Evolutionary conservation across 2,797 vertebrate genomes (phyloP).

Genomic region (Clamator glandarius): DNA sequence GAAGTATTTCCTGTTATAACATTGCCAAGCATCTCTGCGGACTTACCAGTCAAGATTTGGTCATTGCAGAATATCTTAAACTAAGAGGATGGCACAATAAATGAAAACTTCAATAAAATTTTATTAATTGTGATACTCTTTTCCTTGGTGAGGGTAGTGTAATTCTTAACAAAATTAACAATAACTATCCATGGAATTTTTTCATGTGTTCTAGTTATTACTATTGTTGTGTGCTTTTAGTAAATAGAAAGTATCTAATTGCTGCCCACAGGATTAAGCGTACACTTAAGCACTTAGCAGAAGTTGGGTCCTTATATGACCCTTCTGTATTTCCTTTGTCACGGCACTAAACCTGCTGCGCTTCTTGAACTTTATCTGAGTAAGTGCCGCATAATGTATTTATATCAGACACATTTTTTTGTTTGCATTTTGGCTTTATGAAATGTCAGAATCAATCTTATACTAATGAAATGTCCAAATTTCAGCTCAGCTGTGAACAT

Average conservation of each 20-base stretch:
- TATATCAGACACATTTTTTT: conserved; percentile 64
- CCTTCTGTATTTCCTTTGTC: conserved; percentile 51
- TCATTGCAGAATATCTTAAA: background rate
- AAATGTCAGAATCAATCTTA: conserved; percentile 75
- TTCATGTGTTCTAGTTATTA: background rate
- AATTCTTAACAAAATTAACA: background rate
- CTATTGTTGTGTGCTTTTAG: background rate
- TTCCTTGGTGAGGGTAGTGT: background rate
- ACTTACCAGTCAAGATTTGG: background rate
- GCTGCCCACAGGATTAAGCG: background rate
- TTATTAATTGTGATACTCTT: background rate
- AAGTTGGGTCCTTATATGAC: conserved; percentile 54
- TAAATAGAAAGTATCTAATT: background rate
- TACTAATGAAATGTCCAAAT: conserved; percentile 71
- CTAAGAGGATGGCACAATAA: background rate
- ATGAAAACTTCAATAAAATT: background rate
- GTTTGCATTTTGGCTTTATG: conserved; percentile 72
- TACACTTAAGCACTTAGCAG: background rate
- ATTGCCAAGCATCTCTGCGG: background rate
- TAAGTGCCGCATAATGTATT: conserved; percentile 43
- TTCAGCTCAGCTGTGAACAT: conserved; percentile 61
- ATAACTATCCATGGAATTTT: background rate
- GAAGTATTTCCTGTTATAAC: background rate
- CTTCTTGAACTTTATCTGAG: conserved; percentile 64
- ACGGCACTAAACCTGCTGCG: conserved; percentile 49